Evolutionary conservation across 1,140 invertebrate species (phyloP), one percentile per base, ranked within the genome.

Genomic region (Pachyrhynchus sulphureomaculatus): DNA sequence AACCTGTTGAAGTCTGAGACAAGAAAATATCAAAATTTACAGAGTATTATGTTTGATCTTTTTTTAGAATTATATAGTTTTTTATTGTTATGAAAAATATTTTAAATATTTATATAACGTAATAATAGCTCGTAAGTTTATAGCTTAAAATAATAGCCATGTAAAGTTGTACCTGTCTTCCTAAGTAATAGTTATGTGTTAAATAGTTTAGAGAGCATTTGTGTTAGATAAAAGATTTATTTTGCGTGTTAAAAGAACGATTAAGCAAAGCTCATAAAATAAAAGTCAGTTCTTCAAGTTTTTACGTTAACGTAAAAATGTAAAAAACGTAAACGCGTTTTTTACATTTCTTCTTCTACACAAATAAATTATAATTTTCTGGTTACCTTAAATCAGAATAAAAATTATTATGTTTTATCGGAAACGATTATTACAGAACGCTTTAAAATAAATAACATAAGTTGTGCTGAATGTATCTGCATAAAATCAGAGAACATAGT

Each of bases 1-100:
- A 54, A 15, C 68, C 70, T 9, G 64, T 66, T 15, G 73, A 75
- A 47, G 71, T 75, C 20, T 75, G 73, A 75, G 70, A 64, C 26
- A 65, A 62, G 26, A 62, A 54, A 62, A 21, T 64, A n/a, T 57
- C 44, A 18, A 70, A 67, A 61, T 71, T 71, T 49, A 62, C 67
- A 49, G 70, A 69, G 45, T 71, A 71, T 60, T 71, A 69, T 54
- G 70, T 71, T 56, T 71, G 39, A 65, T 4, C 13, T 15, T 57
- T 57, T 34, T 5, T 29, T 9, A 29, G 26, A 2, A 10, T 29
- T 29, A 29, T 29, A 29, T 29, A 29, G 12, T 29, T 29, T 29
- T 45, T 4, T 17, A 18, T 13, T 20, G 20, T 37, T 10, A 37
- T 5, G n/a, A 37, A 37, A 18, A 20, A 42, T 1, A 42, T 18